Evolutionary conservation across 2,113 vertebrate genomes (phyloP), one percentile per base, ranked within the genome.

Genomic region (Nesogale talazaci): DNA sequence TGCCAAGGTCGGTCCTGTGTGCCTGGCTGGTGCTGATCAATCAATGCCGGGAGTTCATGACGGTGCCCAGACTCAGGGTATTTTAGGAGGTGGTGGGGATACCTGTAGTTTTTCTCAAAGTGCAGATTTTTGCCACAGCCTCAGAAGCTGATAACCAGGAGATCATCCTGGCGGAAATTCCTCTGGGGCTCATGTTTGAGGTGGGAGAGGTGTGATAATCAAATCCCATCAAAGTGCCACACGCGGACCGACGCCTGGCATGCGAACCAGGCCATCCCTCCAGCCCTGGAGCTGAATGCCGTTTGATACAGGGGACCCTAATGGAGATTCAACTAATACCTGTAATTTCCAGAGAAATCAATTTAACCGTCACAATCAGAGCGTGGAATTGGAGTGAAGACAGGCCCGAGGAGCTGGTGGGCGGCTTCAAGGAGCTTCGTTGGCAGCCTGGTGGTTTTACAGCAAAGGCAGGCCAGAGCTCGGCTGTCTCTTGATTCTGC

Each of bases 261-360:
- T 52, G 2, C 23, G 40, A 22, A 2, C 27, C 10, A 11, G 42
- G 83, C 22, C 0, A 4, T 38, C 2, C 12, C 46, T 20, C 17
- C 59, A 65, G 78, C 61, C 46, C 4, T 25, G n/a, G 31, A 72
- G 11, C 12, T 17, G 29, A 22, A 38, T 34, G 36, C 34, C 2
- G 4, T 42, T 17, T 6, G 59, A 40, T 8, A 27, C 12, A 38
- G 40, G 10, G 84, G 42, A 31, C 27, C 8, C 1, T 38, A 42
- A 70, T 5, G 27, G 77, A 63, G 67, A 42, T 42, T 77, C 69
- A 61, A 69, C 65, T 82, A 86, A 72, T 70, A 67, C 70, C 20
- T 75, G 29, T 76, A 17, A 75, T 83, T 90, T 94, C 75, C 84
- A 91, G 92, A 78, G 91, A 93, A 86, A 83, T 80, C 84, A 42